Evolutionary conservation across 2,797 vertebrate species (phyloP).

Genomic region (Lepus townsendii): DNA sequence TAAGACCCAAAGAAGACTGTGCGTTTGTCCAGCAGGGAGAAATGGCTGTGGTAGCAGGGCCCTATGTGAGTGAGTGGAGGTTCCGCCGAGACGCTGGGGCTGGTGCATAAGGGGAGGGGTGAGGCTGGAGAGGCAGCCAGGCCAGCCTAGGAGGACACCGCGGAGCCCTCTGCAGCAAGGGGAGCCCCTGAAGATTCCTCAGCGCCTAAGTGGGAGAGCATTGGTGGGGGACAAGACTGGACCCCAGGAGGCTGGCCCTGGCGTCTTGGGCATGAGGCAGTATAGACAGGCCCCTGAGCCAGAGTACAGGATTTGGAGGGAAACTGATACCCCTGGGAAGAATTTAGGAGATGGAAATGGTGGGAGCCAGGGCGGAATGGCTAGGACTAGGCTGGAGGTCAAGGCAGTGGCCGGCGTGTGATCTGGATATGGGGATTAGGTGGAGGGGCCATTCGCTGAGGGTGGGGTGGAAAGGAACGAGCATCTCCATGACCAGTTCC

Average conservation of each 20-base stretch:
- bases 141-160: background rate
- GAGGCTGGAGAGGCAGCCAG: background rate
- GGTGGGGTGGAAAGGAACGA: background rate
- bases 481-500: background rate
- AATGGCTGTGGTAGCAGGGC: no score
- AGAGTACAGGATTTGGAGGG: background rate
- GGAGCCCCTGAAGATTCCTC: background rate
- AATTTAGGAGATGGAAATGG: background rate
- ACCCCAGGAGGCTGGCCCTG: background rate
- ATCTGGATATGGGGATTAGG: background rate
- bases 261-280: background rate
- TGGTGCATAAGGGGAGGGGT: background rate
- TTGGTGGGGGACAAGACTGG: fast-evolving
- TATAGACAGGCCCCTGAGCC: background rate
- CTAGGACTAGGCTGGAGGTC: background rate
- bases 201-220: background rate
- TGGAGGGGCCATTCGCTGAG: no score
- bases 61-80: background rate
- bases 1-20: background rate
- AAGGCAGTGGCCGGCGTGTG: background rate
- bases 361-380: background rate
- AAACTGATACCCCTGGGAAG: background rate
- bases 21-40: background rate
- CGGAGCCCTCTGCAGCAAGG: background rate
- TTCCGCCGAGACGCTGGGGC: background rate